Evolutionary conservation across 2,113 vertebrate species (phyloP).

Genomic region (Tricholaema leucomelas): DNA sequence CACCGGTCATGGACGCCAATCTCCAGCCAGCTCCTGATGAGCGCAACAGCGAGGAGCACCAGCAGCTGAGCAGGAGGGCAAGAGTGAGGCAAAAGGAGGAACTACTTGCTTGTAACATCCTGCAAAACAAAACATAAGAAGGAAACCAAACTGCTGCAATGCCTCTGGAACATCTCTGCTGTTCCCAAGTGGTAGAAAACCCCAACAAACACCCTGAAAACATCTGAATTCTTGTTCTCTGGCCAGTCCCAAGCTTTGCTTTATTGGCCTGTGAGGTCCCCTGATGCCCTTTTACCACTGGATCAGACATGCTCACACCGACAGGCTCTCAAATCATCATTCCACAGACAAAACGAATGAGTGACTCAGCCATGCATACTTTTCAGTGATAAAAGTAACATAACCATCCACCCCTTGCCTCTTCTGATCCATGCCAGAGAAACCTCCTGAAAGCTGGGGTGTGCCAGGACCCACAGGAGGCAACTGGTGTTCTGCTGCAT

Average conservation of each 20-base stretch:
- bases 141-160: neutral
- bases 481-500: rapidly evolving
- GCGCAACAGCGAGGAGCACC: rapidly evolving
- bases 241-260: neutral
- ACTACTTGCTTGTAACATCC: neutral
- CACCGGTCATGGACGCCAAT: neutral
- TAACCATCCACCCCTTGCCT: neutral
- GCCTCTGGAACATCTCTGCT: neutral
- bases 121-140: neutral
- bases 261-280: neutral
- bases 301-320: rapidly evolving
- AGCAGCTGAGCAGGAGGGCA: neutral
- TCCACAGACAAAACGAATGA: rapidly evolving
- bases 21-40: neutral
- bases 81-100: neutral
- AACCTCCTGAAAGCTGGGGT: neutral
- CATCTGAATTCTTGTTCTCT: rapidly evolving
- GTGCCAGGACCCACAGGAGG: rapidly evolving
- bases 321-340: neutral
- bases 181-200: neutral
- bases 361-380: neutral
- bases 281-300: rapidly evolving
- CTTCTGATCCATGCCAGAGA: neutral
- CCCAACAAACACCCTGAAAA: neutral
- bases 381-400: neutral